phyloP scores from a whole-genome alignment of 1,140 invertebrate species.

The Atta colombica region DNA sequence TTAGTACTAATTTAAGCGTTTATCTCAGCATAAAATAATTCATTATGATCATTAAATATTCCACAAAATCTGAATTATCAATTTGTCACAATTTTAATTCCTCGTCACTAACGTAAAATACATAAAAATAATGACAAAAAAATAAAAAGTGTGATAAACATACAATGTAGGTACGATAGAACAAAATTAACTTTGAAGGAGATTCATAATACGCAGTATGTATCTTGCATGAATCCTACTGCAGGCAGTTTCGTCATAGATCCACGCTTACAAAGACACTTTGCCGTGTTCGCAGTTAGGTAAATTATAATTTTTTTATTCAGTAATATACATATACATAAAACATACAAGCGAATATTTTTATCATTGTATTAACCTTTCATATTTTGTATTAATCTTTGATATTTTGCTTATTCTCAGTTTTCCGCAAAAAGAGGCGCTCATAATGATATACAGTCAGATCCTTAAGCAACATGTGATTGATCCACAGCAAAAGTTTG shows the following conservation, averaged over 20 bases:
- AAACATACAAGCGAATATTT: slow-evolving; percentile 26
- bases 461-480: slow-evolving; percentile 93
- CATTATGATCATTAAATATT: background rate
- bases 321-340: background rate
- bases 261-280: slow-evolving; percentile 96
- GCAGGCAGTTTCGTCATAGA: slow-evolving; percentile 98
- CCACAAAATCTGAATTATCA: background rate
- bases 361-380: background rate
- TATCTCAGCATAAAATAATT: background rate
- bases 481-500: slow-evolving; percentile 90
- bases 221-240: slow-evolving; percentile 98
- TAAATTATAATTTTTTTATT: slow-evolving; percentile 76
- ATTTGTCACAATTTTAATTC: slow-evolving; percentile 1
- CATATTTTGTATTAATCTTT: background rate
- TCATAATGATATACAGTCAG: slow-evolving; percentile 94
- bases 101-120: background rate
- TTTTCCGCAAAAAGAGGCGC: slow-evolving; percentile 94
- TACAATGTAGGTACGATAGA: slow-evolving; percentile 91
- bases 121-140: background rate
- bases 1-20: background rate
- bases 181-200: slow-evolving; percentile 95
- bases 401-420: slow-evolving; percentile 85
- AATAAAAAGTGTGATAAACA: background rate
- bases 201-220: slow-evolving; percentile 97
- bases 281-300: slow-evolving; percentile 96